These are phyloP conservation scores for Myripristis jacobus DNA, from an alignment of 2,797 vertebrate genomes.

Conservation along the genomic window DNA sequence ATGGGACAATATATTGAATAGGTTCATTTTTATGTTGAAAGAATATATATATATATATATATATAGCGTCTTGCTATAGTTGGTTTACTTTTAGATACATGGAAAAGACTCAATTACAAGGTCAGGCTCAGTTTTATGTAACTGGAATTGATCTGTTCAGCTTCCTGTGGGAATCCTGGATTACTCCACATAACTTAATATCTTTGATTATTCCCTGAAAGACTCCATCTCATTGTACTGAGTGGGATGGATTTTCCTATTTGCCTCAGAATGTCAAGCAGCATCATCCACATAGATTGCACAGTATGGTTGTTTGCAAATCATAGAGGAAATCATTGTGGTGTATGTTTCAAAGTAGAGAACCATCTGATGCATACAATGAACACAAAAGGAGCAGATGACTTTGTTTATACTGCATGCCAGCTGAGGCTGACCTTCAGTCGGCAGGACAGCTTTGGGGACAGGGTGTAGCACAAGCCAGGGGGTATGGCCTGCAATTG, in stretches of 20 bases:
- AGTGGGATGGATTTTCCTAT: neutral
- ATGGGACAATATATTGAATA: too few relatives aligned
- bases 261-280: too few relatives aligned
- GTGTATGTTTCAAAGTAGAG: too few relatives aligned
- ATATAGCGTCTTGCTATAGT: too few relatives aligned
- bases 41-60: too few relatives aligned
- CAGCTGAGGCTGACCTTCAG: neutral
- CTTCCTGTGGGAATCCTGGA: constrained; percentile 13
- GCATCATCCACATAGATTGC: too few relatives aligned
- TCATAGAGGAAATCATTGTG: too few relatives aligned
- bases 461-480: neutral
- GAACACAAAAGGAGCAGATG: neutral
- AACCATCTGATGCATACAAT: neutral
- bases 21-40: too few relatives aligned
- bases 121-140: constrained; percentile 4
- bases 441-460: neutral
- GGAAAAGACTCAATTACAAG: neutral
- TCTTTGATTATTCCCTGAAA: neutral
- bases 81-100: neutral
- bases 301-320: too few relatives aligned
- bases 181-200: neutral
- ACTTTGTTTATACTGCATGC: too few relatives aligned
- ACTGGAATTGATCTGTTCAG: constrained; percentile 19
- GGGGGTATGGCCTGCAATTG: constrained; percentile 16
- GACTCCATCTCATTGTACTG: neutral